Base-by-base conservation (phyloP, 2,888 invertebrate species). In the Scelioninae gen. 2 region DNA sequence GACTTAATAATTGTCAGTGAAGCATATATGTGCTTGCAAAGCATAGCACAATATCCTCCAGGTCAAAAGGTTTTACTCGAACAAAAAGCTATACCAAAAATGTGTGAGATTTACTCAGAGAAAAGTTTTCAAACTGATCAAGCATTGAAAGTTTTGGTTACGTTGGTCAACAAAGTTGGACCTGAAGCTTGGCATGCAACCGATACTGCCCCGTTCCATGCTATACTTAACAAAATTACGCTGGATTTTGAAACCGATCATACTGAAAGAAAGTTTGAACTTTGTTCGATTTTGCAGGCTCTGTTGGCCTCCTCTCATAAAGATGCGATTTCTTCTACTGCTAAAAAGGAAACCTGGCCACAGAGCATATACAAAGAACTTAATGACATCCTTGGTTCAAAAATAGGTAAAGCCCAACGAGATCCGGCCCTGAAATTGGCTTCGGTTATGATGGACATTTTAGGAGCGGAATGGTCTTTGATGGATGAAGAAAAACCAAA, bases 101-200 rank as follows among this genome's bases (percentile, higher is more conserved):
- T 95, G 92, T 92, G 93, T 48, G 93, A 94, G 83, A 94, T 96
- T 76, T 96, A 96, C 84, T 91, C 94, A 0, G 93, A 93, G 75
- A 95, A 94, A 84, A 94, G 94, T 85, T 95, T 96, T 81, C 94
- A 95, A 85, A 94, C 94, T 0, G 96, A 96, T 82, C 94, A 95
- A 84, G 95, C 96, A 0, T 87, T 96, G 31, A 93, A 93, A 80
- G 91, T 96, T 78, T 88, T 95, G 58, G 93, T 94, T 1, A 90
- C 91, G 58, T 86, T 96, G 53, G 93, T 93, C 0, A 91, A 90
- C 73, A 89, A 90, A 76, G 92, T 93, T 83, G 94, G 94, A 0
- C 88, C 91, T 0, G 85, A 88, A 18, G 92, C 93, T 19, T 96
- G 95, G 95, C 92, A 92, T 75, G 80, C 84, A 0, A 90, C 89